Base-by-base conservation (phyloP, 1,140 invertebrate species). In the Homarus americanus region DNA sequence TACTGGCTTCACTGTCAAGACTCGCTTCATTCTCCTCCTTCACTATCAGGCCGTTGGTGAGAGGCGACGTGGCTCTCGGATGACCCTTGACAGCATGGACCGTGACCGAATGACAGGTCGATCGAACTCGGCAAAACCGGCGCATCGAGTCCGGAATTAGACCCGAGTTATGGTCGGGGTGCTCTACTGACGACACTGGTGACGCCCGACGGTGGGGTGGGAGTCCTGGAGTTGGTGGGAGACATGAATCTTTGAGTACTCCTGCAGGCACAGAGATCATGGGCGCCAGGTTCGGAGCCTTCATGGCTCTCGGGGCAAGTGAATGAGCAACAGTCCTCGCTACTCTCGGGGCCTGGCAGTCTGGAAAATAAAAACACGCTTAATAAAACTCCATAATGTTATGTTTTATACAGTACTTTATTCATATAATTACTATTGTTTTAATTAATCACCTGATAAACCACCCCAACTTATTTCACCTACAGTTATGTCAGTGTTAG, bases 251-350 rank as follows among this genome's bases (percentile, higher is more conserved):
- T 15, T 85, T 85, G n/a, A 85, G 41, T 28, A 85, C 69, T 3
- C 83, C 83, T 49, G 66, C 83, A 28, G 83, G 83, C 24, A 85
- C 83, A 75, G 41, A 73, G 44, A 85, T 85, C 83, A 85, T 85
- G 4, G 83, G 83, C 15, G 83, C 83, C 38, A 69, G 5, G 9
- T 85, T 69, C 38, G 75, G 20, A 75, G 69, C 83, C 83, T 85
- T 85, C 83, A 85, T 85, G 72, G 66, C 28, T 53, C n/a, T 34
- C n/a, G n/a, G n/a, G n/a, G n/a, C n/a, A n/a, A n/a, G n/a, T 34
- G 41, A 20, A 20, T 1, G 73, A 38, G 73, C n/a, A 9, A n/a
- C 17, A 38, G 41, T 17, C 34, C 15, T 34, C 34, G 73, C n/a
- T n/a, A n/a, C n/a, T 34, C 36, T 34, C 73, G 41, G 73, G 73